A percentile compares a stretch with the other conserved stretches of the same genome.
These are phyloP conservation scores for Glaucidium brasilianum DNA, from an alignment of 2,113 vertebrate species.

Conservation along the genomic window DNA sequence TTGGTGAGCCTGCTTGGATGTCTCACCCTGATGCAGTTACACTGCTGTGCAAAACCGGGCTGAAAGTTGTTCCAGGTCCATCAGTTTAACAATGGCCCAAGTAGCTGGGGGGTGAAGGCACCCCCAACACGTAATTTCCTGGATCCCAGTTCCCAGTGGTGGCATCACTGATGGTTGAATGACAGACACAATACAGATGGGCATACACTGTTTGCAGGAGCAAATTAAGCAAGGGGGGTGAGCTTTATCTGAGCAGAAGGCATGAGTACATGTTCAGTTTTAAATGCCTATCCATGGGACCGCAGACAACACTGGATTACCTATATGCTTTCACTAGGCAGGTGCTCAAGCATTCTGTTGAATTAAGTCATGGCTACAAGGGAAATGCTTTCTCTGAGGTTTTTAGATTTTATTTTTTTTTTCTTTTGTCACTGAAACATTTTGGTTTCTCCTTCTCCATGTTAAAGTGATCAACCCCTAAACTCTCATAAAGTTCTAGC, in stretches of 20 bases:
- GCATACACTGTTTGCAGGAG: background rate
- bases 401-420: background rate
- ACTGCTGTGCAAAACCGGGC: background rate
- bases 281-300: background rate
- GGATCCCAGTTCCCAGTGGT: background rate
- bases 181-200: background rate
- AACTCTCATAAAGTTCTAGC: background rate
- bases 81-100: background rate
- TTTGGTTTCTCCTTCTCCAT: rapidly evolving
- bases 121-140: background rate
- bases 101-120: background rate
- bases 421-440: background rate
- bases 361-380: background rate
- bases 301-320: background rate
- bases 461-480: background rate
- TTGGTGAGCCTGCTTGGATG: background rate
- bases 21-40: background rate
- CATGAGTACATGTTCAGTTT: background rate
- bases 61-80: background rate
- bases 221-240: background rate
- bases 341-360: background rate
- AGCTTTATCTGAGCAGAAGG: background rate
- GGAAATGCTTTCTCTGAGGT: background rate
- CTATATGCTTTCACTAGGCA: background rate
- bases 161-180: background rate